phyloP scores from a whole-genome alignment of 2,113 vertebrate species.

The Brachypteracias leptosomus region DNA sequence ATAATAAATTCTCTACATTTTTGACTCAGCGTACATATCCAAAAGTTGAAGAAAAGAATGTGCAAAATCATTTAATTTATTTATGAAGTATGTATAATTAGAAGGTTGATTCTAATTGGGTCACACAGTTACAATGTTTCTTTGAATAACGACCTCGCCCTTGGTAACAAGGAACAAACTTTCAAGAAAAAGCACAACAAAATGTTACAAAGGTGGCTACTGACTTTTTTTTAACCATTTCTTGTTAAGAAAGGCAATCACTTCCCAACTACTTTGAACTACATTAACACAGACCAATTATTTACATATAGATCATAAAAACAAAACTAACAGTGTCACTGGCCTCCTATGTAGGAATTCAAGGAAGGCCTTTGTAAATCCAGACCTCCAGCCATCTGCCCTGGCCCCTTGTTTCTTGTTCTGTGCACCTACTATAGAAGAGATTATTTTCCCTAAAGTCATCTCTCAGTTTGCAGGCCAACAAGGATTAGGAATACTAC shows the following conservation, averaged over 20 bases:
- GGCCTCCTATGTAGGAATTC: not conserved
- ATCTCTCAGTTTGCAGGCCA: not conserved
- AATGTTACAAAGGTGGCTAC: not conserved
- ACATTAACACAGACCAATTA: not conserved
- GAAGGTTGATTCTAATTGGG: not conserved
- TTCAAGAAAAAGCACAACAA: not conserved
- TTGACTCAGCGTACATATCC: not conserved
- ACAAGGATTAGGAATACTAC: not conserved
- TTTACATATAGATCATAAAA: not conserved
- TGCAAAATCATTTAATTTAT: not conserved
- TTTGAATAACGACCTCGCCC: not conserved
- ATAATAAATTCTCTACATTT: not conserved
- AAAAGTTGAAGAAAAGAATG: not conserved
- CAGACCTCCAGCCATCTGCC: not conserved
- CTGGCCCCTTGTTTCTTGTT: rapidly evolving
- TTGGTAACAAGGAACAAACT: not conserved
- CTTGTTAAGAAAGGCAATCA: not conserved
- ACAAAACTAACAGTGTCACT: not conserved
- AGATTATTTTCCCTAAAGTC: not conserved
- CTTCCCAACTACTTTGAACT: not conserved
- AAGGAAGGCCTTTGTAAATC: not conserved
- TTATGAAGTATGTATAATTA: not conserved
- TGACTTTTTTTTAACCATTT: not conserved
- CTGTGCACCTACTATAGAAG: not conserved
- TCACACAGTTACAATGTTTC: not conserved